A percentile compares a stretch with the other conserved stretches of the same genome.
Evolutionary conservation across 2,888 invertebrate species (phyloP).

Genomic region (Luperina testacea): DNA sequence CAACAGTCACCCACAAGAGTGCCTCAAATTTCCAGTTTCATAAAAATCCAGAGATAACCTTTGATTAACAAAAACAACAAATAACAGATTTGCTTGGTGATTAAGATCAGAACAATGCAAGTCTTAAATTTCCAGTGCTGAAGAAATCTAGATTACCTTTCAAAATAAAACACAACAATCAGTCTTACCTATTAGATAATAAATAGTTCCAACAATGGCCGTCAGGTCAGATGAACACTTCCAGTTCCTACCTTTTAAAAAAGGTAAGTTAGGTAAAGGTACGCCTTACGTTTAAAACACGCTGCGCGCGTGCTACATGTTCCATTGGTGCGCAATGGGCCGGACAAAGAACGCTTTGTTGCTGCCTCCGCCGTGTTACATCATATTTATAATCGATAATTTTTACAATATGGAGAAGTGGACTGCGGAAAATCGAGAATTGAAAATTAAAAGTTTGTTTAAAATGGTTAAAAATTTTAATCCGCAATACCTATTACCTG

Average conservation of each 20-base stretch:
- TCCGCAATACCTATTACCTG: no score
- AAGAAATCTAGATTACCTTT: background rate
- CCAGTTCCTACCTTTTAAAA: conserved; percentile 65
- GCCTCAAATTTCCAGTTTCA: no score
- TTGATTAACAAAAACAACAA: no score
- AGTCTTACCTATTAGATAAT: conserved; percentile 38
- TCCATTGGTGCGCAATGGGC: conserved; percentile 65
- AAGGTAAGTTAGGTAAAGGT: no score
- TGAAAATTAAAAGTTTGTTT: background rate
- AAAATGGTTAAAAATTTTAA: background rate
- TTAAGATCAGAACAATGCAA: no score
- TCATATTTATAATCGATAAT: conserved; percentile 57
- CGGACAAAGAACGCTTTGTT: conserved; percentile 74
- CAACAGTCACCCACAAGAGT: background rate
- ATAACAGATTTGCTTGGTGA: no score
- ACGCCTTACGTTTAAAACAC: conserved; percentile 54
- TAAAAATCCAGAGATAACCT: no score
- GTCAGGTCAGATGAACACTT: conserved; percentile 42
- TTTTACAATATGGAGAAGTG: conserved; percentile 18
- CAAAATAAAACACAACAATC: background rate
- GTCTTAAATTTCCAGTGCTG: background rate
- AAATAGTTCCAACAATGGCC: conserved; percentile 53
- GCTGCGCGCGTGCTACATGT: conserved; percentile 64
- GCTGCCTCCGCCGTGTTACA: conserved; percentile 44
- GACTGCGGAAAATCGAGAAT: background rate